phyloP scores from a whole-genome alignment of 2,113 vertebrate species.

The Pseudolaguvia tuberculata region DNA sequence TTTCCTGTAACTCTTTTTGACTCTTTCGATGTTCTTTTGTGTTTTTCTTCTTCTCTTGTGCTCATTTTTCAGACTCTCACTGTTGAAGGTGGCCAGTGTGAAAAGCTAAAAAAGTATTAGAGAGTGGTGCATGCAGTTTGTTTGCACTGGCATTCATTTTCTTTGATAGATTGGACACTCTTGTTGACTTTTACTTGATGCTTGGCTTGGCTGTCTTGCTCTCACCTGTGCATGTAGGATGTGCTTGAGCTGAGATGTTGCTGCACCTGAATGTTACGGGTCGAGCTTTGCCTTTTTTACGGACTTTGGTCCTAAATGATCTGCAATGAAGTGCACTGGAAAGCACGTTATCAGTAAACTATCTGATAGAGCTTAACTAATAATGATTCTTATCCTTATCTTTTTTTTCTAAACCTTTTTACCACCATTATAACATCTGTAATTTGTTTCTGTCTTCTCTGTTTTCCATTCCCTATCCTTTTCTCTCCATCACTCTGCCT shows the following conservation, averaged over 20 bases:
- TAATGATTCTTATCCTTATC: background rate
- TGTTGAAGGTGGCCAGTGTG: constrained; percentile 48
- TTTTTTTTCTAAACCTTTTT: constrained; percentile 1
- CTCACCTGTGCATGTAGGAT: constrained; percentile 20
- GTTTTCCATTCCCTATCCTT: background rate
- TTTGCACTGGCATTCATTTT: constrained; percentile 26
- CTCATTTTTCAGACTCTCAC: constrained; percentile 50
- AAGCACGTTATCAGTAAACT: background rate
- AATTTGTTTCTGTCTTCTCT: background rate
- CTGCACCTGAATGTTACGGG: constrained; percentile 42
- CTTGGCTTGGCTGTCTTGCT: constrained; percentile 36
- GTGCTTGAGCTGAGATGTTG: constrained; percentile 1
- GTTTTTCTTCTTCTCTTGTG: constrained; percentile 33
- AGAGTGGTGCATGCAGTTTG: constrained; percentile 30
- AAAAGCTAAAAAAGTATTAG: constrained; percentile 46
- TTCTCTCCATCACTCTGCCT: background rate
- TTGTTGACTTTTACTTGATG: background rate
- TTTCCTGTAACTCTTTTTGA: constrained; percentile 45
- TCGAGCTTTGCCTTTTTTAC: constrained; percentile 34
- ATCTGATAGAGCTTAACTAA: constrained; percentile 27
- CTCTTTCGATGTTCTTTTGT: constrained; percentile 23
- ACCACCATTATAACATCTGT: background rate
- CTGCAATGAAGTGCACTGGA: constrained; percentile 17
- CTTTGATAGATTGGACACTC: background rate
- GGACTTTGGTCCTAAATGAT: constrained; percentile 39